These are phyloP conservation scores for Agrochola macilenta DNA, from an alignment of 2,888 invertebrate genomes.

Conservation along the genomic window DNA sequence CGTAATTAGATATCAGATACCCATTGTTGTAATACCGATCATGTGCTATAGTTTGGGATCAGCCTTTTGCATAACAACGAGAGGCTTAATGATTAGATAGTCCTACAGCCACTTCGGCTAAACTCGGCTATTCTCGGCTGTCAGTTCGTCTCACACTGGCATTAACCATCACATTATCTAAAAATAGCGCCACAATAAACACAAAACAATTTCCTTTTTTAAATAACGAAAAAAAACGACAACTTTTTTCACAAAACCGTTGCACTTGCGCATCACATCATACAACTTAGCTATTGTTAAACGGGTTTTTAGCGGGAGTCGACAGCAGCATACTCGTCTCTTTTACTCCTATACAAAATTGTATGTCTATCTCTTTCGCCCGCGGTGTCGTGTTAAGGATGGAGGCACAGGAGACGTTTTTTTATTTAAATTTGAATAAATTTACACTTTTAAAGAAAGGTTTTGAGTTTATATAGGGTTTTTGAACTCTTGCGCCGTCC, in stretches of 20 bases:
- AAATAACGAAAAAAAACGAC: conserved; percentile 40
- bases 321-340: conserved; percentile 41
- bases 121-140: conserved; percentile 35
- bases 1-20: background rate
- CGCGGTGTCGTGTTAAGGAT: conserved; percentile 76
- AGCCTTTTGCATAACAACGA: conserved; percentile 11
- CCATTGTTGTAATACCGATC: background rate
- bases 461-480: conserved; percentile 78
- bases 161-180: conserved; percentile 50
- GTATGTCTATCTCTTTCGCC: conserved; percentile 35
- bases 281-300: conserved; percentile 80
- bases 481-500: conserved; percentile 75
- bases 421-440: conserved; percentile 89
- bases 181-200: conserved; percentile 58
- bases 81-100: conserved; percentile 11
- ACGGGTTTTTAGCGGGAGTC: conserved; percentile 72
- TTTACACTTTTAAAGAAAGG: conserved; percentile 87
- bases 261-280: conserved; percentile 74
- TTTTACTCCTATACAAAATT: background rate
- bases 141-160: conserved; percentile 26
- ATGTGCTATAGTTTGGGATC: background rate
- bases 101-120: conserved; percentile 20
- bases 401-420: conserved; percentile 79
- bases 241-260: conserved; percentile 65
- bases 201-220: conserved; percentile 55